These are phyloP conservation scores for Zaprionus capensis DNA, from an alignment of 1,140 invertebrate genomes.

Conservation along the genomic window DNA sequence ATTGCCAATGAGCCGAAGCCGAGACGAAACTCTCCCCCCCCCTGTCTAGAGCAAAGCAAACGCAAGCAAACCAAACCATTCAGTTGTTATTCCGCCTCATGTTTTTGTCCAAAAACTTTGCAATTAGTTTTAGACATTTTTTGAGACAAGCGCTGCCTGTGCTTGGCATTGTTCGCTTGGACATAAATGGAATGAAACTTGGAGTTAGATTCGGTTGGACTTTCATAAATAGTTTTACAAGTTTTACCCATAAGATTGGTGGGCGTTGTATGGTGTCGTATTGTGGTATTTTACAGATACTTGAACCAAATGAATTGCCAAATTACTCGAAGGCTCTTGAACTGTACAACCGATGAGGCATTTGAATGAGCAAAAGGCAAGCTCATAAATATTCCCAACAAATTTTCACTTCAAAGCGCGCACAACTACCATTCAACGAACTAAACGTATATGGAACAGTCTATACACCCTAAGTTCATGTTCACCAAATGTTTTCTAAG, in stretches of 20 bases:
- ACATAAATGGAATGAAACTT: slow-evolving; percentile 1
- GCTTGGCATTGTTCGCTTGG: slow-evolving; percentile 15
- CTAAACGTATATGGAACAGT: neutral
- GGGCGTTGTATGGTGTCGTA: slow-evolving; percentile 37
- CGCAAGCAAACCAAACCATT: slow-evolving; percentile 26
- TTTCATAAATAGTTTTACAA: slow-evolving; percentile 71
- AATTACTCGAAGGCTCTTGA: slow-evolving; percentile 61
- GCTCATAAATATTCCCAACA: slow-evolving; percentile 31
- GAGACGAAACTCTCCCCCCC: neutral
- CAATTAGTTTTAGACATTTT: slow-evolving; percentile 64
- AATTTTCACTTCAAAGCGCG: neutral
- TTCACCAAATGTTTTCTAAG: slow-evolving; percentile 73
- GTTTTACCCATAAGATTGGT: slow-evolving; percentile 45
- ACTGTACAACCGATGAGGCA: slow-evolving; percentile 36
- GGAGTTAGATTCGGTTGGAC: slow-evolving; percentile 24
- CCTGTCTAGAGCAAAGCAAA: slow-evolving; percentile 13
- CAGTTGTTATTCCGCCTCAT: slow-evolving; percentile 39
- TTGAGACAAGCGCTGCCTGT: slow-evolving; percentile 24
- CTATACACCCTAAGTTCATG: slow-evolving; percentile 29
- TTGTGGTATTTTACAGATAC: slow-evolving; percentile 57
- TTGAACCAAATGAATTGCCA: slow-evolving; percentile 70
- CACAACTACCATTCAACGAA: slow-evolving; percentile 1
- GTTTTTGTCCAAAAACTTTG: slow-evolving; percentile 53
- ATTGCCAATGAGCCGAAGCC: slow-evolving; percentile 1
- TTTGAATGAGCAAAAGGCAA: slow-evolving; percentile 18